Conservation (phyloP, 2,113 vertebrate genomes). For the Steatornis caripensis region DNA sequence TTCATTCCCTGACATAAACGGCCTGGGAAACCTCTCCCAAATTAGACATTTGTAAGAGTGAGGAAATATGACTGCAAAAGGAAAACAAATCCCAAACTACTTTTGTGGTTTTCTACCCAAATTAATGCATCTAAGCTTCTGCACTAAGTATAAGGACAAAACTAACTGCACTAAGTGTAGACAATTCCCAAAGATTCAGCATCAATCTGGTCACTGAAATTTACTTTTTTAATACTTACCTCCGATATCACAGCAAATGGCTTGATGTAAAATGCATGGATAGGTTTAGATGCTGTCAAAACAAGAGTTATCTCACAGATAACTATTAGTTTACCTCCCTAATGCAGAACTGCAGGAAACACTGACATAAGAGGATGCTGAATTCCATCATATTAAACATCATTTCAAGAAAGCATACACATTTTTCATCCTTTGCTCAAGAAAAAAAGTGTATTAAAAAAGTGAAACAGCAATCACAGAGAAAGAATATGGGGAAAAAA, state of each 20-base stretch:
- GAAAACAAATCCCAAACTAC: accelerated
- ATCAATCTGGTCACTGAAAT: not conserved
- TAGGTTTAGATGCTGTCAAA: not conserved
- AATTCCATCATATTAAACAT: not conserved
- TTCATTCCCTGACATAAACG: accelerated
- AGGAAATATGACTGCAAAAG: not conserved
- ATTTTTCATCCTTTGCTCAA: not conserved
- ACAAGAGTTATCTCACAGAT: not conserved
- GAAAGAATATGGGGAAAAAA: not conserved
- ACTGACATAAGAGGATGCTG: not conserved
- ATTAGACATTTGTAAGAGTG: not conserved
- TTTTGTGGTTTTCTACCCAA: not conserved
- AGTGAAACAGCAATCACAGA: not conserved
- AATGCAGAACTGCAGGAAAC: not conserved
- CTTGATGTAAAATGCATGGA: not conserved
- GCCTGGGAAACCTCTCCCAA: not conserved
- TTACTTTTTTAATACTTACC: not conserved
- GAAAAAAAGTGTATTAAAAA: not conserved
- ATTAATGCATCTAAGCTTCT: not conserved
- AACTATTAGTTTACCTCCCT: not conserved
- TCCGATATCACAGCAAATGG: not conserved
- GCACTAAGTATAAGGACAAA: not conserved
- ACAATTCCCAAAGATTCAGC: not conserved
- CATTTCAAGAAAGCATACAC: not conserved
- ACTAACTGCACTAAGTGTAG: not conserved